phyloP scores from a whole-genome alignment of 2,113 vertebrate genomes.

The Myotis brandtii region DNA sequence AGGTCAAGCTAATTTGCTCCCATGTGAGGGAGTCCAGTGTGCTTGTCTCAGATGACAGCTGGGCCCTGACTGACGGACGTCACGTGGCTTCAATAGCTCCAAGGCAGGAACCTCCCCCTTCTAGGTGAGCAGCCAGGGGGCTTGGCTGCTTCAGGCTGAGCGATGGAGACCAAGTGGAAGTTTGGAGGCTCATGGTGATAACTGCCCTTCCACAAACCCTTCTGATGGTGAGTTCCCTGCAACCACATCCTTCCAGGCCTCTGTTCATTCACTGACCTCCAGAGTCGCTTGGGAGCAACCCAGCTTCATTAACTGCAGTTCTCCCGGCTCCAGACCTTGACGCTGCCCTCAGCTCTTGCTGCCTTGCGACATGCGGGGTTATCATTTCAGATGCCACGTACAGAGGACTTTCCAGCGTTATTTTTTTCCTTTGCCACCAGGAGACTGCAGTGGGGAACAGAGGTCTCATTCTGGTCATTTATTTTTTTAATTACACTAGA shows the following conservation, averaged over 20 bases:
- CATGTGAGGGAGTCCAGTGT: conserved; percentile 4
- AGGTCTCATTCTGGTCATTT: background rate
- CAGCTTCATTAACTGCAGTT: background rate
- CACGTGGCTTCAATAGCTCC: background rate
- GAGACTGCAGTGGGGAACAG: background rate
- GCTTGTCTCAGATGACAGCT: conserved; percentile 21
- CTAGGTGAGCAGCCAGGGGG: background rate
- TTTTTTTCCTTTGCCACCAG: background rate
- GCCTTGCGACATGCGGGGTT: background rate
- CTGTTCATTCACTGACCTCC: background rate
- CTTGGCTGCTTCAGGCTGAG: conserved; percentile 8
- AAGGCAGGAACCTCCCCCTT: background rate
- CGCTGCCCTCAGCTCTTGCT: background rate
- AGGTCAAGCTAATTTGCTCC: conserved; percentile 71
- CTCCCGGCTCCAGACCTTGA: background rate
- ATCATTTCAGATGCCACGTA: background rate
- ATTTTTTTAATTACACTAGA: background rate
- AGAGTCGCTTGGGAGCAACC: background rate
- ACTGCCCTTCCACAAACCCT: conserved; percentile 2
- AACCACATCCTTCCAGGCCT: background rate
- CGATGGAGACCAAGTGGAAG: conserved; percentile 29
- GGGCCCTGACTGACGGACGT: conserved; percentile 29
- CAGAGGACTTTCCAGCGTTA: background rate
- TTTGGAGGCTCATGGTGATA: conserved; percentile 48
- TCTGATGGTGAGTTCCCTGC: background rate